Percentiles rank a stretch among this genome's conserved stretches.
phyloP scores from a whole-genome alignment of 2,888 invertebrate species.

The Oscheius sp. region DNA sequence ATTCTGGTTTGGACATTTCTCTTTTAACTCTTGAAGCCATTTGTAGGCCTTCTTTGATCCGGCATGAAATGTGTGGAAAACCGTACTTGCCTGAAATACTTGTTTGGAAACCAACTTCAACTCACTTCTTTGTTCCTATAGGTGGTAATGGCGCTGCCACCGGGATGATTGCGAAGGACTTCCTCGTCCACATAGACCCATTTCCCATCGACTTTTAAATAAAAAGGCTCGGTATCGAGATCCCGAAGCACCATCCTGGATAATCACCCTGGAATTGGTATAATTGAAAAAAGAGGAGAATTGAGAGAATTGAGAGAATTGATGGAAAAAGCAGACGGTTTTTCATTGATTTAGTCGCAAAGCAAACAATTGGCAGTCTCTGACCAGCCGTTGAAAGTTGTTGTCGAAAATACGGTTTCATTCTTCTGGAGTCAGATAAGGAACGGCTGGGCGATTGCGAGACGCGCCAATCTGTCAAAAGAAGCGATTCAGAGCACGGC shows the following conservation, averaged over 20 bases:
- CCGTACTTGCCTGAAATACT: slow-evolving; percentile 61
- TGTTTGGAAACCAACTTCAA: background rate
- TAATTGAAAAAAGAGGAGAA: too few species aligned
- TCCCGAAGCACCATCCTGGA: slow-evolving; percentile 64
- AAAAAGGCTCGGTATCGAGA: slow-evolving; percentile 59
- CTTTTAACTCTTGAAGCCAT: slow-evolving; percentile 57
- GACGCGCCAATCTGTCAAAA: too few species aligned
- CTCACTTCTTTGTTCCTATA: slow-evolving; percentile 63
- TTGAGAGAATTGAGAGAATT: too few species aligned
- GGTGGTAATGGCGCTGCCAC: slow-evolving; percentile 65
- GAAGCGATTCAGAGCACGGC: too few species aligned
- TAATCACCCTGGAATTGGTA: slow-evolving; percentile 9
- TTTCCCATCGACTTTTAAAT: slow-evolving; percentile 63
- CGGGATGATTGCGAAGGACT: slow-evolving; percentile 60
- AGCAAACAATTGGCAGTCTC: too few species aligned
- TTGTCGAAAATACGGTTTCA: too few species aligned
- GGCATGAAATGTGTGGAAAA: slow-evolving; percentile 68
- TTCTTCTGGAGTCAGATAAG: too few species aligned
- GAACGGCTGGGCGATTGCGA: too few species aligned
- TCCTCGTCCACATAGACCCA: slow-evolving; percentile 64
- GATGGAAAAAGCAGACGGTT: too few species aligned
- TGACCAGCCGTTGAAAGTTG: too few species aligned
- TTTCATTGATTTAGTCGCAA: too few species aligned
- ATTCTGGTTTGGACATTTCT: slow-evolving; percentile 49
- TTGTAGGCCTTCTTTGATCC: slow-evolving; percentile 64